Evolutionary conservation across 2,113 vertebrate species (phyloP), one percentile per base, ranked within the genome.

Genomic region (Hypocryptadius cinnamomeus): DNA sequence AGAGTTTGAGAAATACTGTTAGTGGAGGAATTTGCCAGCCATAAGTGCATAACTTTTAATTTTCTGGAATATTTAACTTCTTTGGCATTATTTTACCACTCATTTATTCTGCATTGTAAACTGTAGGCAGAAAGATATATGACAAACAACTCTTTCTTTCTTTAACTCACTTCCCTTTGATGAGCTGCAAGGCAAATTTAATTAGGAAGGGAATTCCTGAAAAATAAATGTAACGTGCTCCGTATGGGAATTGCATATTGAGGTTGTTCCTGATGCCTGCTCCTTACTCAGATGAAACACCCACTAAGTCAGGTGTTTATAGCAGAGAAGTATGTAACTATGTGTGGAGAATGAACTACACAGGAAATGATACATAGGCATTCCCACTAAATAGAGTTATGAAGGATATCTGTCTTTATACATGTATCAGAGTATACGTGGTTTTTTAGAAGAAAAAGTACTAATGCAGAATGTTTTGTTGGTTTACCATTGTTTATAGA

Each of bases 281-380:
- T 81, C 21, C 42, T 81, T 82, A 42, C 45, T 54, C 48, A 81
- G 54, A 79, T 35, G 33, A 93, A 93, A 87, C 21, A 93, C 42
- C 35, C 40, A 42, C 35, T 60, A 50, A 71, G 35, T 44, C 77
- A 79, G 30, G 45, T 82, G 45, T 59, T 87, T 92, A 47, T 8
- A 82, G 76, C 51, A 50, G 23, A 68, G 22, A 48, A 79, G 30
- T 15, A 11, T 33, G 9, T 71, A 33, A 77, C n/a, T 33, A 21
- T 37, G 40, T 54, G 51, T 66, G 33, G 39, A 73, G 61, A 86
- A 89, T 48, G 13, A 57, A 27, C 33, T 54, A 40, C 3, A 5
- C 45, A 76, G 47, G 33, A 35, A 65, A 72, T 63, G 37, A 42
- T 13, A 59, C 59, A 69, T 35, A 30, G 30, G 19, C 27, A 9